Base-by-base conservation (phyloP, 2,113 vertebrate species). In the Syngnathus scovelli region DNA sequence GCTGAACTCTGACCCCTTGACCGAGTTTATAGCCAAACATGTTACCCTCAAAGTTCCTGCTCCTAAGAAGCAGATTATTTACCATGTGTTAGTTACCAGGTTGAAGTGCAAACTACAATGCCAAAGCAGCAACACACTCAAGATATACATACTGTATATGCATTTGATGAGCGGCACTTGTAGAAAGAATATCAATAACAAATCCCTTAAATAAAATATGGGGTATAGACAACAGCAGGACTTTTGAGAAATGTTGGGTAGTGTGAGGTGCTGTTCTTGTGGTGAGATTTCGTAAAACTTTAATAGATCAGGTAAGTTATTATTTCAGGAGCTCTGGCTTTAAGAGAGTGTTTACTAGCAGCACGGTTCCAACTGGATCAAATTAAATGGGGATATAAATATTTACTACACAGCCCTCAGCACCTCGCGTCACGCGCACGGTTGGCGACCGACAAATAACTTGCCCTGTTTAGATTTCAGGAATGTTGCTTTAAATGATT, bases 121-220 rank as follows among this genome's bases (percentile, higher is more conserved):
- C 19, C 1, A 13, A 7, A 56, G 5, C 2, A 15, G 27, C 27
- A 33, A 33, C 27, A 33, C 27, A 36, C 3, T 58, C 13, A 36
- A 1, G 10, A 36, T 56, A 27, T 8, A 12, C n/a, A 23, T 23
- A 55, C 9, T 11, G 27, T 36, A 36, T 36, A 58, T 36, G 13
- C 27, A 12, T 55, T 12, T 27, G 8, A 36, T 5, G 6, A 33
- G 21, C 21, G 49, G n/a, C 18, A 76, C 79, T 86, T 78, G 79
- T 80, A 68, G 83, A 60, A 83, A 80, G 86, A 76, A 72, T 88
- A 90, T 87, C 84, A 80, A 75, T 84, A 84, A 89, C 83, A 88
- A 86, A 88, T 75, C 76, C 56, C 60, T 66, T 89, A 66, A 87
- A 87, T 89, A 88, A 90, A 88, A 86, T 78, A 90, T 86, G 12